phyloP scores from a whole-genome alignment of 2,113 vertebrate species.

The Elaphurus davidianus region DNA sequence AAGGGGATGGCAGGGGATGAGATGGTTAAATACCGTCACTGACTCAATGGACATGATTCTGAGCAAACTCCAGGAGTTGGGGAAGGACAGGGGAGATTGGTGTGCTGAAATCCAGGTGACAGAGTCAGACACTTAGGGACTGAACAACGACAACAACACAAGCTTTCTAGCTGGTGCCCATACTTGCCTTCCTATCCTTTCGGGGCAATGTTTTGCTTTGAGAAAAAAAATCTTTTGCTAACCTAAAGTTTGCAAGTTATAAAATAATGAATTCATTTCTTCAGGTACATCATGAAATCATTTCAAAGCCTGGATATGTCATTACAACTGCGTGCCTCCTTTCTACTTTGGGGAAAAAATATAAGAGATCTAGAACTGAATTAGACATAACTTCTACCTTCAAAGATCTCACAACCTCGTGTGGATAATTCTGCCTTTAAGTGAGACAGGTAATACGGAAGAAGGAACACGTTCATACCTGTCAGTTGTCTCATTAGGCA shows the following conservation, averaged over 20 bases:
- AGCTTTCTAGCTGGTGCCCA: neutral
- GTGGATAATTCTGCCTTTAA: neutral
- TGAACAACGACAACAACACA: neutral
- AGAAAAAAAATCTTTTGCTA: neutral
- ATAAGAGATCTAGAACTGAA: neutral
- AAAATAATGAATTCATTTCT: neutral
- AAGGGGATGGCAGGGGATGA: neutral
- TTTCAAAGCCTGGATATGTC: neutral
- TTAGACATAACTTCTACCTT: neutral
- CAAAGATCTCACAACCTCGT: neutral
- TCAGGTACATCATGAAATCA: neutral
- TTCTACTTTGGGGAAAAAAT: neutral
- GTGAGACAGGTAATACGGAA: neutral
- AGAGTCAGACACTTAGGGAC: neutral
- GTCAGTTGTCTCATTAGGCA: neutral
- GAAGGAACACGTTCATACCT: neutral
- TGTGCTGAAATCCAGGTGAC: neutral
- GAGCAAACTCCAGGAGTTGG: neutral
- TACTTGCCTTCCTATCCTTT: neutral
- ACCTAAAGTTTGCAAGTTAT: neutral
- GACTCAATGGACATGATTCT: neutral
- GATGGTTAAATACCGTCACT: neutral
- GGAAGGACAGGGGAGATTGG: neutral
- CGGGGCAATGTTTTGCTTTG: neutral
- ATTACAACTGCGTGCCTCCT: neutral